These are phyloP conservation scores for Rhabditoides inermis DNA, from an alignment of 2,888 invertebrate species.

Conservation along the genomic window DNA sequence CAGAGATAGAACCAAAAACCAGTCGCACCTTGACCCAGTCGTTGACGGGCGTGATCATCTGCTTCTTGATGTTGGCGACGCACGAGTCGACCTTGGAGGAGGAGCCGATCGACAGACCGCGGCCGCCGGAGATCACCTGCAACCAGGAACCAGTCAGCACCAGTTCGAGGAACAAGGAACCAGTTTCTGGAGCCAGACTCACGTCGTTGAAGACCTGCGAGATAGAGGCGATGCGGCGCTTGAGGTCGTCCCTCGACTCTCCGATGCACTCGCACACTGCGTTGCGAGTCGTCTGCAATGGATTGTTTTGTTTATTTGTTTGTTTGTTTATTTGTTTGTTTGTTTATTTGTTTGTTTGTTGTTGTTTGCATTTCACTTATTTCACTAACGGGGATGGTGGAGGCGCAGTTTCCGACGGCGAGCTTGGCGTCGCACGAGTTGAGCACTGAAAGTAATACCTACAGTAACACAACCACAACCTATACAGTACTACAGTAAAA, in stretches of 20 bases:
- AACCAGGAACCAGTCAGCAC: slow-evolving; percentile 24
- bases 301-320: too few species aligned
- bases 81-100: slow-evolving; percentile 47
- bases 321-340: too few species aligned
- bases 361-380: too few species aligned
- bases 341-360: too few species aligned
- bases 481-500: too few species aligned
- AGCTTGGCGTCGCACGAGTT: slow-evolving; percentile 24
- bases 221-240: slow-evolving; percentile 48
- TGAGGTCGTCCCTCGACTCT: slow-evolving; percentile 49
- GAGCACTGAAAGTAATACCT: slow-evolving; percentile 14
- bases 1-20: too few species aligned
- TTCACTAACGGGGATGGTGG: slow-evolving; percentile 33
- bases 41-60: slow-evolving; percentile 50
- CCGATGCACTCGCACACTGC: slow-evolving; percentile 50
- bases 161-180: slow-evolving; percentile 5
- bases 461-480: too few species aligned
- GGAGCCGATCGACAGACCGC: slow-evolving; percentile 42
- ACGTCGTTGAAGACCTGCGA: slow-evolving; percentile 36
- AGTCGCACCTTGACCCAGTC: slow-evolving; percentile 49
- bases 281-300: slow-evolving; percentile 18
- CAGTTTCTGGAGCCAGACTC: too few species aligned
- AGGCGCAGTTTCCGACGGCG: slow-evolving; percentile 29
- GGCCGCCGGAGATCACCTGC: slow-evolving; percentile 37
- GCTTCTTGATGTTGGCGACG: slow-evolving; percentile 47